Percentiles rank a stretch among this genome's conserved stretches.
Conservation (phyloP, 2,888 invertebrate species). For the Yponomeuta malinellus region DNA sequence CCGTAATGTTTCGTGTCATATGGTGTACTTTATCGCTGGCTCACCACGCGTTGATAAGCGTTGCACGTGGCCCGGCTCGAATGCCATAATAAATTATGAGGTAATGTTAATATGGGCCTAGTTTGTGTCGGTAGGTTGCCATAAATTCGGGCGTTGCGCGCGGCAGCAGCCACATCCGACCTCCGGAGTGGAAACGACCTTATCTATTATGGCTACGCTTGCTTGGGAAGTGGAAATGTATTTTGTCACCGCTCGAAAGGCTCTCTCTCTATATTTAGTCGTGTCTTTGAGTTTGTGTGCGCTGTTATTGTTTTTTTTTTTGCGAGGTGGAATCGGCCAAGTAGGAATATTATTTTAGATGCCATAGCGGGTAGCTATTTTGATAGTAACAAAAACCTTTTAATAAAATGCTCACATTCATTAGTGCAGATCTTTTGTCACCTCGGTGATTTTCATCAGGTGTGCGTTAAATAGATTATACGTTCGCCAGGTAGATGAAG, state of each 20-base stretch:
- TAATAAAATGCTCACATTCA: not conserved
- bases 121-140: constrained; percentile 15
- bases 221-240: constrained; percentile 23
- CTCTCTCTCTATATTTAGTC: not conserved
- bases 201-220: constrained; percentile 24
- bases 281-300: not conserved
- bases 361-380: no score
- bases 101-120: constrained; percentile 19
- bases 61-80: constrained; percentile 14
- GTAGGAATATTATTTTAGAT: no score
- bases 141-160: constrained; percentile 16
- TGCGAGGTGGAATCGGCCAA: no score
- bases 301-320: not conserved
- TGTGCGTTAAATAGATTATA: not conserved
- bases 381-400: not conserved
- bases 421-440: not conserved
- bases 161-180: constrained; percentile 21
- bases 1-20: constrained; percentile 13
- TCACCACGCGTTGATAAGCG: constrained; percentile 18
- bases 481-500: not conserved
- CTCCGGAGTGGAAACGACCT: constrained; percentile 25
- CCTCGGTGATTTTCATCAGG: constrained; percentile 8
- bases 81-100: constrained; percentile 22
- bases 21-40: not conserved
- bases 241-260: constrained; percentile 20